Percentiles rank a stretch among this genome's conserved stretches.
These are phyloP conservation scores for Pseudococcus viburni DNA, from an alignment of 2,888 invertebrate genomes.

Conservation along the genomic window DNA sequence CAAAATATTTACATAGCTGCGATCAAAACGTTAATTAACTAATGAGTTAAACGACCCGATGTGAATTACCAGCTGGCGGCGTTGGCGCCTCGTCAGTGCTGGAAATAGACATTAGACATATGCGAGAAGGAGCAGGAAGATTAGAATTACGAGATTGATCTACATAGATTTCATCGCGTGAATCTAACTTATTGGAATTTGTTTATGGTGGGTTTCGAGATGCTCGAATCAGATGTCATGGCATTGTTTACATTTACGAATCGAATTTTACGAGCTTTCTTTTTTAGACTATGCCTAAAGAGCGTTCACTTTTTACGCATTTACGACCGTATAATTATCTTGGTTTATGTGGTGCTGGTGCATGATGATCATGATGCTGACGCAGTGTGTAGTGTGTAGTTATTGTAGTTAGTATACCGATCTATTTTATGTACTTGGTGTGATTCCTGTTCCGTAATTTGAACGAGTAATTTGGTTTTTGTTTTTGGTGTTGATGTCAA, in stretches of 20 bases:
- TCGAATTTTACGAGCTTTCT: conserved; percentile 5
- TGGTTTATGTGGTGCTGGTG: neutral
- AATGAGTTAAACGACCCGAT: neutral
- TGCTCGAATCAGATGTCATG: neutral
- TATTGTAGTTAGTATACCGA: no score
- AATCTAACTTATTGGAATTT: neutral
- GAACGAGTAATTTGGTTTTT: neutral
- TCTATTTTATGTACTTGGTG: neutral
- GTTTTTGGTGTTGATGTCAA: no score
- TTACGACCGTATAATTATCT: neutral
- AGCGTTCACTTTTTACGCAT: neutral
- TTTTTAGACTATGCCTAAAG: neutral
- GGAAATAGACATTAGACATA: neutral
- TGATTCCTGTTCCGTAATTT: neutral
- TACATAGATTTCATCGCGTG: neutral
- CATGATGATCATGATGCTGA: neutral
- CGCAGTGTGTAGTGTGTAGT: no score
- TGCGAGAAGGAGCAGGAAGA: neutral
- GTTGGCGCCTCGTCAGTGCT: neutral
- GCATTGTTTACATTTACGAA: neutral
- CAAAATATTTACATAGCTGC: neutral
- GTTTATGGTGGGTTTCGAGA: neutral
- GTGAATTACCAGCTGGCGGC: conserved; percentile 4
- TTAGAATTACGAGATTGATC: neutral
- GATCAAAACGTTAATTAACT: neutral